These are phyloP conservation scores for Chloroclystis v-ata DNA, from an alignment of 2,888 invertebrate species.

Conservation along the genomic window DNA sequence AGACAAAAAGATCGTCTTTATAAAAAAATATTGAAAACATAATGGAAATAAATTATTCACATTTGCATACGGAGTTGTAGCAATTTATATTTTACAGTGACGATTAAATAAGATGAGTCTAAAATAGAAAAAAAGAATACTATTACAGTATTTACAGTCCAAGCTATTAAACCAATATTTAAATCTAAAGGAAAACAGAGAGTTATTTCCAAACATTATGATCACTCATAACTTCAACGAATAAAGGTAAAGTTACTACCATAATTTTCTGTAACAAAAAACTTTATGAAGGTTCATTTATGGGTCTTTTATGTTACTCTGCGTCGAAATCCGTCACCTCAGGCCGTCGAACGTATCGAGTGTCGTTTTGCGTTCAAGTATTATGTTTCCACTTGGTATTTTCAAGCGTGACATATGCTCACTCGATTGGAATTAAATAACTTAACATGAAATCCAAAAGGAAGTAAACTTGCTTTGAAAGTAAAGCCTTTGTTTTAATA, in stretches of 20 bases:
- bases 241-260: slow-evolving; percentile 18
- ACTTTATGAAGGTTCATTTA: slow-evolving; percentile 17
- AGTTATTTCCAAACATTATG: slow-evolving; percentile 8
- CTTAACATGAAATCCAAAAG: slow-evolving; percentile 51
- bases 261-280: slow-evolving; percentile 10
- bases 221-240: slow-evolving; percentile 15
- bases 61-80: not conserved
- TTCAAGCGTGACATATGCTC: slow-evolving; percentile 41
- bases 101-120: not conserved
- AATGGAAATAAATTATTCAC: not conserved
- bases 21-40: not conserved
- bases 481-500: slow-evolving; percentile 11
- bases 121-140: not conserved
- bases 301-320: slow-evolving; percentile 35
- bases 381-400: slow-evolving; percentile 51
- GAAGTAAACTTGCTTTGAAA: slow-evolving; percentile 28
- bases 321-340: slow-evolving; percentile 45
- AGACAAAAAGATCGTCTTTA: not conserved
- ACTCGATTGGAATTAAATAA: slow-evolving; percentile 58
- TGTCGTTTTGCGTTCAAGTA: slow-evolving; percentile 57
- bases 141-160: too few species aligned
- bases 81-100: not conserved
- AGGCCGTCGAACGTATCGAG: slow-evolving; percentile 49
- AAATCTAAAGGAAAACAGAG: slow-evolving; percentile 13
- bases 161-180: too few species aligned